phyloP scores from a whole-genome alignment of 1,140 invertebrate species.

The Metopolophium dirhodum region DNA sequence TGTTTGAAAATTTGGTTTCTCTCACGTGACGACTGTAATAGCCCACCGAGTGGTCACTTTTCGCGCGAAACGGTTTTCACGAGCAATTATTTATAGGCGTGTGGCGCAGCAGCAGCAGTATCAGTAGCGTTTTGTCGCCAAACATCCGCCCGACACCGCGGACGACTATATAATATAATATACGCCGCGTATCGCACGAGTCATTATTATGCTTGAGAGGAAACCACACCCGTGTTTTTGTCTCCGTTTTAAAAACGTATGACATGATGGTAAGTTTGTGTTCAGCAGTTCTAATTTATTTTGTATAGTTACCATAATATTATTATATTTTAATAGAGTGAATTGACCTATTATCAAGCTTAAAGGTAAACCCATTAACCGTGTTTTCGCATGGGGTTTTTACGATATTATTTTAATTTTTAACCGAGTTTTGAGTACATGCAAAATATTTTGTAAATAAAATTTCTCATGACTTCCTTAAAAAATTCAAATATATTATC shows the following conservation, averaged over 20 bases:
- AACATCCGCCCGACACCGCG: background rate
- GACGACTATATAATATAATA: background rate
- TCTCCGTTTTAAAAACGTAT: background rate
- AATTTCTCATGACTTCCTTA: background rate
- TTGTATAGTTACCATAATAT: too few relatives aligned
- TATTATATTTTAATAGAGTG: too few relatives aligned
- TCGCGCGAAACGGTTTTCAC: background rate
- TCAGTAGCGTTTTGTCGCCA: background rate
- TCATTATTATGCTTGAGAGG: background rate
- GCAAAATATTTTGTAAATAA: background rate
- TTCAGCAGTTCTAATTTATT: background rate
- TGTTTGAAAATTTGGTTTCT: background rate
- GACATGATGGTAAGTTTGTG: background rate
- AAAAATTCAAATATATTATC: background rate
- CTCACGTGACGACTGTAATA: background rate
- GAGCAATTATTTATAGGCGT: background rate
- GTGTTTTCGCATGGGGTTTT: background rate
- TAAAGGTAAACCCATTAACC: too few relatives aligned
- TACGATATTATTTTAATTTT: background rate
- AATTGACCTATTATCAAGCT: too few relatives aligned
- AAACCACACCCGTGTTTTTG: background rate
- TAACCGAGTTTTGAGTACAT: background rate
- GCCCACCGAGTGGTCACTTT: background rate
- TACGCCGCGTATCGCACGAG: too few relatives aligned
- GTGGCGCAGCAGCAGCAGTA: too few relatives aligned